Evolutionary conservation across 1,140 invertebrate species (phyloP), one percentile per base, ranked within the genome.

Genomic region (Argopecten irradians): DNA sequence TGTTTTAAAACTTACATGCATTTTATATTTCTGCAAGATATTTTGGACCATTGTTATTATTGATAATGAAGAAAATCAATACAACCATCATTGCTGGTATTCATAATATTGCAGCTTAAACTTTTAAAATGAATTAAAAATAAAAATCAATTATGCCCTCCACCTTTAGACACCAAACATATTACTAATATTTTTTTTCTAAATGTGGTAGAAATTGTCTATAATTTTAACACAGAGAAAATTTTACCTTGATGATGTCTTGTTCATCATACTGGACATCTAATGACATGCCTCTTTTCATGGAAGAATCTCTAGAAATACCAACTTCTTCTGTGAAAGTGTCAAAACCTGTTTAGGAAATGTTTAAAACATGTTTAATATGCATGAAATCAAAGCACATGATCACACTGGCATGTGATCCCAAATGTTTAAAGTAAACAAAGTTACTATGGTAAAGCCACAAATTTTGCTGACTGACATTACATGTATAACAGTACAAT

Each of bases 321-420:
- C 97, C 97, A 86, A 97, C 95, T 96, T 97, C 98, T 94, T 97
- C 97, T 94, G 96, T 97, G 92, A 97, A 95, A 84, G 96, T 96
- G 94, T 97, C 97, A 95, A 97, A 97, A 90, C 97, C 97, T 93
- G 85, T 41, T 91, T 91, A 84, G 22, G 16, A 36, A 46, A 46
- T 16, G 22, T 46, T n/a, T n/a, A n/a, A 46, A 46, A 46, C 43
- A 46, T 46, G 43, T 84, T 71, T 34, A 89, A 41, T 33, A 9
- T 87, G 46, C 82, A 55, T 0, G 2, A 1, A 34, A 83, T 16
- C 32, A n/a, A 8, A n/a, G 19, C 5, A 33, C 5, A 33, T 82
- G 9, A 7, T 28, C 19, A 33, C 33, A 13, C 13, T 13, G 46
- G 19, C 5, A 33, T 7, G 19, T 82, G 9, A 7, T 28, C 19